Evolutionary conservation across 92 coral and sea anemone genomes (phyloP), one percentile per base, ranked within the genome.

Genomic region (Parazoanthus darwini): DNA sequence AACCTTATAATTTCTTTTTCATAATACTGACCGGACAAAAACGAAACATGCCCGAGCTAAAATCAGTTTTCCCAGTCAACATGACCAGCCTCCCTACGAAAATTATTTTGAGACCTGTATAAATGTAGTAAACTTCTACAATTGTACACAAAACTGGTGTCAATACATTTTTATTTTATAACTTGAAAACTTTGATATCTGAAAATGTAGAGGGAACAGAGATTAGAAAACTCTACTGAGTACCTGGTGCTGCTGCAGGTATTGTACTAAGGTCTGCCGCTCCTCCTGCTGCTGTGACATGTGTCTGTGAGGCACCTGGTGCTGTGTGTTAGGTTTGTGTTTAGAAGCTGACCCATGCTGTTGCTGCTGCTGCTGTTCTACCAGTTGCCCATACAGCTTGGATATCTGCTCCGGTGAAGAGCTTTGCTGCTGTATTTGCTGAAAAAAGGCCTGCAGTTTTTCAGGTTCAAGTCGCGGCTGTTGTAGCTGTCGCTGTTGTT

Each of bases 391-490:
- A 48, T 84, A 84, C 4, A 84, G 67, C 87, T 84, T 54, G 22
- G 79, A 84, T 33, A 84, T 50, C 74, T 84, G 87, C 43, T 84
- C 87, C 46, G 87, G 87, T 23, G 78, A 68, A 33, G 79, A 74
- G 5, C 48, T 84, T 36, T 84, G 87, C 26, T 84, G 78, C 87
- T 84, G 87, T 20, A 84, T 71, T 23, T 84, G 87, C 54, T 84
- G 87, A 68, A 84, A 84, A 33, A 84, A 84, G 2, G 79, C 66
- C 68, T 84, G 87, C 18, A 84, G 65, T 44, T 84, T 72, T 51
- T 84, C 87, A n/a, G 87, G 87, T 50, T 84, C 87, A 75, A 84
- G 78, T 5, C 79, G 87, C 25, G 50, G 87, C 15, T 80, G 38
- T 39, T 84, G 87, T 78, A 42, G 14, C 3, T 76, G 80, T 3